These are phyloP conservation scores for Brachyopa scutellaris DNA, from an alignment of 2,888 invertebrate genomes.

Conservation along the genomic window DNA sequence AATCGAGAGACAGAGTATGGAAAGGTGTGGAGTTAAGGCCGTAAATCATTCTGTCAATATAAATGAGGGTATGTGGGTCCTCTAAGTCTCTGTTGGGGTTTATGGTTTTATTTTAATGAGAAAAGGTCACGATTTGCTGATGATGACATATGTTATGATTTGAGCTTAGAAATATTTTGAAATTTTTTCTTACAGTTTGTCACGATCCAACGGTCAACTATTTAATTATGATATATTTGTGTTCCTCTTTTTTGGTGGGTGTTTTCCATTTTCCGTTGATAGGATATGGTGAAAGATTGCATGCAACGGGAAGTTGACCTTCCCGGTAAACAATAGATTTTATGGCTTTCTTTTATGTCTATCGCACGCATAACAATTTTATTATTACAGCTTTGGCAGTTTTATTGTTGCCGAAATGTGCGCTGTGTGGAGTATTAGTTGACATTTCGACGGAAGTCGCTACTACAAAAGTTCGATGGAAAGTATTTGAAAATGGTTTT, in stretches of 20 bases:
- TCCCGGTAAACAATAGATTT: conserved; percentile 18
- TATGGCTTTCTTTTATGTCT: conserved; percentile 12
- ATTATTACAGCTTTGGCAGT: background rate
- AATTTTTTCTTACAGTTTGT: conserved; percentile 31
- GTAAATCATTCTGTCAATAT: conserved; percentile 47
- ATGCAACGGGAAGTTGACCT: conserved; percentile 29
- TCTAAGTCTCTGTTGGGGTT: too few relatives aligned
- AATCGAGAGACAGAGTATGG: background rate
- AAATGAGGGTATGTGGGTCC: conserved; percentile 4
- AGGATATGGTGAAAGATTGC: conserved; percentile 6
- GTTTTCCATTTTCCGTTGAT: too few relatives aligned
- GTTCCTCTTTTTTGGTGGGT: conserved; percentile 6
- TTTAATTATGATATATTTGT: conserved; percentile 14
- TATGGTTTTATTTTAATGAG: conserved; percentile 22
- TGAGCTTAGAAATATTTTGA: conserved; percentile 14
- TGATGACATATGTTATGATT: conserved; percentile 48
- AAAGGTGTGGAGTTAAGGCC: conserved; percentile 8
- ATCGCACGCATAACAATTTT: conserved; percentile 4
- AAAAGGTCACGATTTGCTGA: conserved; percentile 41
- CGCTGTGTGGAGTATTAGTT: too few relatives aligned
- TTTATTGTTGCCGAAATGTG: background rate
- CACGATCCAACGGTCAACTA: conserved; percentile 40
- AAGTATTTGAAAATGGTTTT: too few relatives aligned
- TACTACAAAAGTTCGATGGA: too few relatives aligned
- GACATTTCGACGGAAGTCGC: too few relatives aligned